Conservation (phyloP, 1,140 invertebrate species). For the Himalopsyche phryganea region DNA sequence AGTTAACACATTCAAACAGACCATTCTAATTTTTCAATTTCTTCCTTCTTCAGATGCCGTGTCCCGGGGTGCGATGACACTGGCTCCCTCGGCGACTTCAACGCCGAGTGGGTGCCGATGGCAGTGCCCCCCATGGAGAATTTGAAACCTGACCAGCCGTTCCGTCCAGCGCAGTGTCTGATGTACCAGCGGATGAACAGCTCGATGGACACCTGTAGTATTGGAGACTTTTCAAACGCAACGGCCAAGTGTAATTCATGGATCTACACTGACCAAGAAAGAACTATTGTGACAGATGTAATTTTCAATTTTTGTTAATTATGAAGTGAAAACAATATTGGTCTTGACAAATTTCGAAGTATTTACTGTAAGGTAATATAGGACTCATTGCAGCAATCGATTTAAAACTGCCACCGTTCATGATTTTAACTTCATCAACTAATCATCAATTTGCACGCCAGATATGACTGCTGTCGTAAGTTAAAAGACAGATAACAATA, state of each 20-base stretch:
- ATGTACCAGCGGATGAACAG: constrained; percentile 32
- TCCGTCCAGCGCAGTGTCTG: constrained; percentile 34
- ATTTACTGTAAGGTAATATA: no score
- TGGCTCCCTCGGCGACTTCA: constrained; percentile 36
- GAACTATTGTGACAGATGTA: constrained; percentile 57
- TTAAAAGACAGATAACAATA: no score
- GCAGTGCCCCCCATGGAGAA: constrained; percentile 43
- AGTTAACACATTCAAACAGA: no score
- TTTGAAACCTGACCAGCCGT: constrained; percentile 27
- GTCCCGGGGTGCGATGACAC: constrained; percentile 52
- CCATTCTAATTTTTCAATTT: no score
- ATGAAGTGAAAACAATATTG: no score
- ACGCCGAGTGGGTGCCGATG: constrained; percentile 43
- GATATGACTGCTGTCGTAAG: no score
- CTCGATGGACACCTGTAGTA: constrained; percentile 35
- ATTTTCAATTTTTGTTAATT: no score
- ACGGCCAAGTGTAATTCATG: constrained; percentile 45
- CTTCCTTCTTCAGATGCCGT: constrained; percentile 51
- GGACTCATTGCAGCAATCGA: no score
- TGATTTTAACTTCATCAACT: no score
- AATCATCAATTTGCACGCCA: no score
- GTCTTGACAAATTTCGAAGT: no score
- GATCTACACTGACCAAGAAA: constrained; percentile 49
- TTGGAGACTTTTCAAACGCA: constrained; percentile 37
- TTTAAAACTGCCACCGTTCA: no score